A percentile compares a stretch with the other conserved stretches of the same genome.
phyloP scores from a whole-genome alignment of 2,888 invertebrate genomes.

The Rhodophaea formosa region DNA sequence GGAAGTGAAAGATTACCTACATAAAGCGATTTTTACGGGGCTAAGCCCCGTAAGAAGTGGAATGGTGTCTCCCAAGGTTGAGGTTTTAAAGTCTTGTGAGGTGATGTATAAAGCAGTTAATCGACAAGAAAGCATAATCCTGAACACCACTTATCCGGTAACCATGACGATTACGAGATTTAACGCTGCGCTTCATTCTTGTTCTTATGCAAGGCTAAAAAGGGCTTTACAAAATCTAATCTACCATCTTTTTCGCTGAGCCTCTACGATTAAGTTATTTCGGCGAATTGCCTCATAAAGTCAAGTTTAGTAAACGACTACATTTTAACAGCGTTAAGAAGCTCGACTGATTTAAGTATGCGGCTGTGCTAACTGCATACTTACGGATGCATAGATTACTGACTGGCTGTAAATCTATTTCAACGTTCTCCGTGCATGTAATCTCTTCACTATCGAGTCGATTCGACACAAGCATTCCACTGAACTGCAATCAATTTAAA shows the following conservation, averaged over 20 bases:
- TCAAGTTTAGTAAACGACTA: background rate
- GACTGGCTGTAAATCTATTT: background rate
- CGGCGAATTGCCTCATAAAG: background rate
- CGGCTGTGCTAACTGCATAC: conserved; percentile 26
- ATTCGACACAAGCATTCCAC: background rate
- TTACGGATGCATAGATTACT: conserved; percentile 1
- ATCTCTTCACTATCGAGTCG: conserved; percentile 1
- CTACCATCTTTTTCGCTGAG: background rate
- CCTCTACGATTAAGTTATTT: background rate
- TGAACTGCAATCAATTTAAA: background rate
- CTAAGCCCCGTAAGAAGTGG: no score
- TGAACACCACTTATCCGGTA: no score
- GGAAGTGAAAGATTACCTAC: no score
- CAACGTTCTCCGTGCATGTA: conserved; percentile 8
- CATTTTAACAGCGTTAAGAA: background rate
- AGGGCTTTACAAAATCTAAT: no score
- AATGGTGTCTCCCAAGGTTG: conserved; percentile 22
- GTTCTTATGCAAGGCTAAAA: no score
- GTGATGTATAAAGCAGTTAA: no score
- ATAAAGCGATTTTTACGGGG: conserved; percentile 26
- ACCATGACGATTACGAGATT: no score
- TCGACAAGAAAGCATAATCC: no score
- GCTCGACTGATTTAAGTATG: conserved; percentile 16
- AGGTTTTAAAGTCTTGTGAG: no score
- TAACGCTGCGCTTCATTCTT: no score